phyloP scores from a whole-genome alignment of 2,888 invertebrate species.

The Sabellastarte sp. region DNA sequence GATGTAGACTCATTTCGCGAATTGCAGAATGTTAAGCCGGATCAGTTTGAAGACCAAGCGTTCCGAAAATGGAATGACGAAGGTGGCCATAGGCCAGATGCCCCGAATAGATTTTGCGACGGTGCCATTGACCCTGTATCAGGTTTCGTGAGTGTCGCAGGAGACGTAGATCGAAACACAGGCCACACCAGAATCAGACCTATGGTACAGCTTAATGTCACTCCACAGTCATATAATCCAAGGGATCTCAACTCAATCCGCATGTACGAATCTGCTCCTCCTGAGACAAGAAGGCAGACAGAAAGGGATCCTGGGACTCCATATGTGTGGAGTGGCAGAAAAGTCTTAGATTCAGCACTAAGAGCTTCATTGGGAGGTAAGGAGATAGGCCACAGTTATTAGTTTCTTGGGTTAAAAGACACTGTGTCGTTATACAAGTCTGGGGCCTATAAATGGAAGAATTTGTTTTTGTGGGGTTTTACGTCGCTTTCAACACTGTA shows the following conservation, averaged over 20 bases:
- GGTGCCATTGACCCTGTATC: constrained; percentile 55
- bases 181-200: constrained; percentile 43
- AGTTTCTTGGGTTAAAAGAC: too few species aligned
- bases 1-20: constrained; percentile 48
- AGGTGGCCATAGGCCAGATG: constrained; percentile 44
- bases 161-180: constrained; percentile 50
- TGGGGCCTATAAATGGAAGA: too few species aligned
- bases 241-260: constrained; percentile 40
- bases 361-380: constrained; percentile 51
- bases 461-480: too few species aligned
- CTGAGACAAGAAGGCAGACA: constrained; percentile 40
- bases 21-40: constrained; percentile 26
- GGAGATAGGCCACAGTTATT: too few species aligned
- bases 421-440: too few species aligned
- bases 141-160: constrained; percentile 54
- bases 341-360: constrained; percentile 46
- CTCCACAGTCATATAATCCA: constrained; percentile 45
- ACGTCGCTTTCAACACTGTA: too few species aligned
- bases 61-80: constrained; percentile 49
- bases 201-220: constrained; percentile 44
- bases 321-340: constrained; percentile 50
- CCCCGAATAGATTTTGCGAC: constrained; percentile 49
- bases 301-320: constrained; percentile 49
- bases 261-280: constrained; percentile 38
- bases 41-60: constrained; percentile 22